A percentile compares a stretch with the other conserved stretches of the same genome.
Evolutionary conservation across 1,140 invertebrate species (phyloP).

Genomic region (Papilio dardanus): DNA sequence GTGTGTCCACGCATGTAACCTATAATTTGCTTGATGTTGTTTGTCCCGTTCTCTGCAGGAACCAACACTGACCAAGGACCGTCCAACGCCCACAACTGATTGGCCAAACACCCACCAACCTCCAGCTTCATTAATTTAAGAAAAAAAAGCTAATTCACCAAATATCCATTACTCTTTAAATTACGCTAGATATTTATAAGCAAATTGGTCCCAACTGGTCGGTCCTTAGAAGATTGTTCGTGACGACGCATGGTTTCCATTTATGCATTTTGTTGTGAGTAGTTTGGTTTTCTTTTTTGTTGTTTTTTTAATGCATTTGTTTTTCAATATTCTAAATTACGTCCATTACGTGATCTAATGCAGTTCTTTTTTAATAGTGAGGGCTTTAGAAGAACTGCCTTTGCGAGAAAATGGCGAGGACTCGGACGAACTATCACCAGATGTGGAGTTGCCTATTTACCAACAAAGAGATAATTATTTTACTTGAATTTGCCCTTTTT

Average conservation of each 20-base stretch:
- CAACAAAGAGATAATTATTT: conserved; percentile 94
- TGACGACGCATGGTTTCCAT: conserved; percentile 76
- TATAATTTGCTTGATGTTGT: conserved; percentile 66
- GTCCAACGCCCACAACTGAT: conserved; percentile 65
- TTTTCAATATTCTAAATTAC: conserved; percentile 40
- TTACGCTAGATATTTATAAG: conserved; percentile 18
- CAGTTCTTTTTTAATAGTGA: conserved; percentile 81
- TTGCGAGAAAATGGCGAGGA: conserved; percentile 80
- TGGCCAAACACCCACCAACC: conserved; percentile 48
- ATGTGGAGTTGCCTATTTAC: conserved; percentile 88
- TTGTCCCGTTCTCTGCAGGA: conserved; percentile 68
- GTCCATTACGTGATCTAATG: conserved; percentile 30
- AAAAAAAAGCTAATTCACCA: conserved; percentile 27
- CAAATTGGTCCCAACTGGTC: conserved; percentile 47
- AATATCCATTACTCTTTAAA: conserved; percentile 12
- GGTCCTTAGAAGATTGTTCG: conserved; percentile 64
- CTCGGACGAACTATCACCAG: conserved; percentile 85
- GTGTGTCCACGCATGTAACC: conserved; percentile 76
- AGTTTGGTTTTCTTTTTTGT: conserved; percentile 58
- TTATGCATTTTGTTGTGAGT: conserved; percentile 81
- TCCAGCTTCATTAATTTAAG: conserved; percentile 30
- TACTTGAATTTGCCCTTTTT: conserved; percentile 81
- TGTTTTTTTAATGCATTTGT: conserved; percentile 48
- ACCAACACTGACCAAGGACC: conserved; percentile 71
- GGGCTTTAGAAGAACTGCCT: conserved; percentile 88